phyloP scores from a whole-genome alignment of 2,888 invertebrate species.

The Nephrocerus scutellatus region DNA sequence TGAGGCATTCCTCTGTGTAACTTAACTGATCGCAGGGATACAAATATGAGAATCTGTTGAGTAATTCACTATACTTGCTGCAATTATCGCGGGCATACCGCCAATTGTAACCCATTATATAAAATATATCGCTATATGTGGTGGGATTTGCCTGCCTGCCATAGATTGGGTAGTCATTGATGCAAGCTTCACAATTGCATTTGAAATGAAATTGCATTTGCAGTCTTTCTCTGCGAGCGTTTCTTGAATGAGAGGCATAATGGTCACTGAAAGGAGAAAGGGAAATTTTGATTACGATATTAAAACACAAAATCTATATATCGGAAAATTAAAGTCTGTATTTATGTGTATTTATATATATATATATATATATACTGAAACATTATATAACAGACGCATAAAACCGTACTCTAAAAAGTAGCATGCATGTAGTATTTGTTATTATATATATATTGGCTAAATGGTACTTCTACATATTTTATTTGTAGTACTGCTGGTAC shows the following conservation, averaged over 20 bases:
- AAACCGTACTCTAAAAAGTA: no score
- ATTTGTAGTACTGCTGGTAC: no score
- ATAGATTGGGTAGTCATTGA: slow-evolving; percentile 62
- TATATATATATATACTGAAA: no score
- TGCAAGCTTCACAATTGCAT: slow-evolving; percentile 72
- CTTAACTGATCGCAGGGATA: slow-evolving; percentile 45
- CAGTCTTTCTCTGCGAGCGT: slow-evolving; percentile 55
- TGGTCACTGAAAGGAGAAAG: slow-evolving; percentile 54
- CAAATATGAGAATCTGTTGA: slow-evolving; percentile 33
- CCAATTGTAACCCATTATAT: slow-evolving; percentile 37
- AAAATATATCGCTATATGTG: slow-evolving; percentile 33
- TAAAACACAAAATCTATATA: no score
- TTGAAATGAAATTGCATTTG: slow-evolving; percentile 70
- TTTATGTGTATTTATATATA: no score
- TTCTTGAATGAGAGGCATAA: slow-evolving; percentile 58
- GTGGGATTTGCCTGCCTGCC: slow-evolving; percentile 41
- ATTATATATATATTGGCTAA: no score
- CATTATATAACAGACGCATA: no score
- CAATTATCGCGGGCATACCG: slow-evolving; percentile 41
- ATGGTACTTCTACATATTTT: no score
- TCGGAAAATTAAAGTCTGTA: no score
- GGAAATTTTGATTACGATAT: slow-evolving; percentile 3
- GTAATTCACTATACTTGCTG: slow-evolving; percentile 39
- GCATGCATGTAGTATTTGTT: no score
- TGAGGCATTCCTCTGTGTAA: slow-evolving; percentile 43